Base-by-base conservation (phyloP, 2,888 invertebrate species). In the Dorcus hopei region DNA sequence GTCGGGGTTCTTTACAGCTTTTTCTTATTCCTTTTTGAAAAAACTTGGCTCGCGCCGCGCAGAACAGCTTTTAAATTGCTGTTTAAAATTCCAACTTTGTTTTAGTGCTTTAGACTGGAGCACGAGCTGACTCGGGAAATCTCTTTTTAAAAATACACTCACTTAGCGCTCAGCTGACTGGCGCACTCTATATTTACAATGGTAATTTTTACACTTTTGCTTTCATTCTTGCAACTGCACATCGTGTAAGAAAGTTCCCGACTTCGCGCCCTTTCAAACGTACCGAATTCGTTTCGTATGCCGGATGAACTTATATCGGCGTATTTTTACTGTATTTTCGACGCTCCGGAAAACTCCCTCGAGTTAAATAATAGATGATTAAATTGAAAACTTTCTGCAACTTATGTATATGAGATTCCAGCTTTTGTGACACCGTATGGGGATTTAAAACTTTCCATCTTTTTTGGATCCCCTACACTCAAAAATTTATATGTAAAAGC, bases 81-180 rank as follows among this genome's bases (percentile, higher is more conserved):
- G 75, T 75, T 77, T 78, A 77, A 78, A 77, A 76, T 77, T 78
- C 77, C 74, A 76, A 78, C 75, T 77, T 77, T 77, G 76, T 76
- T 77, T 76, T 75, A 74, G 73, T 73, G 74, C 72, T 38, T 26
- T 8, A 38, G 38, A 16, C 48, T 38, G 23, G 49, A 41, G 70
- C 70, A 64, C 66, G 70, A 71, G 68, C 68, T 69, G 70, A 69
- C 67, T 68, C 65, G 69, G 69, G 70, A 71, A 72, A 72, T 70
- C 70, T 70, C 70, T 73, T 72, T 71, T 73, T 69, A 70, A 71
- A 72, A 73, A 71, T 72, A 72, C 70, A 72, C 66, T 69, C 70
- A 70, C 71, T 71, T 70, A 68, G 67, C 68, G 67, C 38, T 56
- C 60, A 60, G 57, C 54, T 57, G 57, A 53, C 50, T 57, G 52